Percentiles rank a stretch among this genome's conserved stretches.
phyloP scores from a whole-genome alignment of 2,113 vertebrate species.

The Salvator merianae region DNA sequence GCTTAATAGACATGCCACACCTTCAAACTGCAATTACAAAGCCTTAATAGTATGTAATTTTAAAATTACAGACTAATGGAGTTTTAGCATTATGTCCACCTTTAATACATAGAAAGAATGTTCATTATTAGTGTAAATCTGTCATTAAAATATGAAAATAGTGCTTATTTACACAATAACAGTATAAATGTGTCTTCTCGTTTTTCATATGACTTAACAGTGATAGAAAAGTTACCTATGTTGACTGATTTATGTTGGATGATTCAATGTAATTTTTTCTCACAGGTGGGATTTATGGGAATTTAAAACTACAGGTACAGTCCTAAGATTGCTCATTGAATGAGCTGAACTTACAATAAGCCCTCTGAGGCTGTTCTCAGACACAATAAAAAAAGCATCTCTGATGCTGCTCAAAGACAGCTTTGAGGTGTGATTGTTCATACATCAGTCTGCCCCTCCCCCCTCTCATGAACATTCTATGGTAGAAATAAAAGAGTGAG shows the following conservation, averaged over 20 bases:
- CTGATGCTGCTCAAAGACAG: no score
- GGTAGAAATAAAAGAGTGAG: no score
- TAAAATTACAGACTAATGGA: slow-evolving; percentile 1
- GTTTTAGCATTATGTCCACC: slow-evolving; percentile 22
- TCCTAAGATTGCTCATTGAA: no score
- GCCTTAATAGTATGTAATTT: slow-evolving; percentile 21
- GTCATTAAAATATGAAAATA: slow-evolving; percentile 9
- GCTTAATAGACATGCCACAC: not conserved
- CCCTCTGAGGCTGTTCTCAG: no score
- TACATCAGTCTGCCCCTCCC: no score
- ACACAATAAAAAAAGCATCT: no score
- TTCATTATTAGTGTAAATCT: not conserved
- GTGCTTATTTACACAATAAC: slow-evolving; percentile 1
- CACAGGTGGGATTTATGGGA: no score
- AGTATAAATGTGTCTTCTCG: not conserved
- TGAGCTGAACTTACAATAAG: no score
- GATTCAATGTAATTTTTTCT: not conserved
- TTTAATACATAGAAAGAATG: slow-evolving; percentile 23
- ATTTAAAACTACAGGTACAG: no score
- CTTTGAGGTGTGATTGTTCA: no score
- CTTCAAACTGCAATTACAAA: slow-evolving; percentile 4
- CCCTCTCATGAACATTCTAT: no score
- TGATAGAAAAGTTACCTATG: not conserved
- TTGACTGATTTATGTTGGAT: not conserved
- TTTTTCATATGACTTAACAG: not conserved